These are phyloP conservation scores for Helleia helle DNA, from an alignment of 2,888 invertebrate species.

Conservation along the genomic window DNA sequence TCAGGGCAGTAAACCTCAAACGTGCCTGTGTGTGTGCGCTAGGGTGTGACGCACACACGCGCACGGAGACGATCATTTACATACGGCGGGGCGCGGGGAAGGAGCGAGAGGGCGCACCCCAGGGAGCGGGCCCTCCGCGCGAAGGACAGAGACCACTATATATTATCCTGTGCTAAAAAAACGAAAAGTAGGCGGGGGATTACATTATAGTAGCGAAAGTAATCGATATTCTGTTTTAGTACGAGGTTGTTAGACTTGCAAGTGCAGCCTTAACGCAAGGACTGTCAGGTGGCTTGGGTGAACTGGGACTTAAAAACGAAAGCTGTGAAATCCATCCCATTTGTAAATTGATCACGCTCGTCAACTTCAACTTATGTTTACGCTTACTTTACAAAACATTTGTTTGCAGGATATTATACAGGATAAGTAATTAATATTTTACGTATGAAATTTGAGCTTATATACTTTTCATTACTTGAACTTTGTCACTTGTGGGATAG, in stretches of 20 bases:
- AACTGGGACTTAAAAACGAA: too few species aligned
- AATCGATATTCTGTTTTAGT: conserved; percentile 75
- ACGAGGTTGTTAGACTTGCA: conserved; percentile 64
- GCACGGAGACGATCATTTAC: conserved; percentile 69
- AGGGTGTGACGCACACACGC: conserved; percentile 49
- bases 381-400: too few species aligned
- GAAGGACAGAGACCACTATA: conserved; percentile 63
- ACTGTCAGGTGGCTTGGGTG: too few species aligned
- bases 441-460: too few species aligned
- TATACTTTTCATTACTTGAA: too few species aligned
- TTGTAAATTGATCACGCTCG: too few species aligned
- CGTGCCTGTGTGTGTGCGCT: conserved; percentile 40
- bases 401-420: too few species aligned
- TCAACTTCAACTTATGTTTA: too few species aligned
- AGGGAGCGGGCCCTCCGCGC: conserved; percentile 40
- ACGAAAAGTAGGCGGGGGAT: conserved; percentile 75
- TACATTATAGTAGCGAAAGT: conserved; percentile 76
- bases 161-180: conserved; percentile 65
- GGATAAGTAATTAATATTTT: too few species aligned
- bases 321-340: too few species aligned
- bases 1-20: conserved; percentile 68
- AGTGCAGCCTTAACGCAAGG: conserved; percentile 62
- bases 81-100: conserved; percentile 55
- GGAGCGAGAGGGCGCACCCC: conserved; percentile 39
- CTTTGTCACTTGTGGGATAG: too few species aligned